These are phyloP conservation scores for Macrocentrus cingulum DNA, from an alignment of 1,140 invertebrate genomes.

Conservation along the genomic window DNA sequence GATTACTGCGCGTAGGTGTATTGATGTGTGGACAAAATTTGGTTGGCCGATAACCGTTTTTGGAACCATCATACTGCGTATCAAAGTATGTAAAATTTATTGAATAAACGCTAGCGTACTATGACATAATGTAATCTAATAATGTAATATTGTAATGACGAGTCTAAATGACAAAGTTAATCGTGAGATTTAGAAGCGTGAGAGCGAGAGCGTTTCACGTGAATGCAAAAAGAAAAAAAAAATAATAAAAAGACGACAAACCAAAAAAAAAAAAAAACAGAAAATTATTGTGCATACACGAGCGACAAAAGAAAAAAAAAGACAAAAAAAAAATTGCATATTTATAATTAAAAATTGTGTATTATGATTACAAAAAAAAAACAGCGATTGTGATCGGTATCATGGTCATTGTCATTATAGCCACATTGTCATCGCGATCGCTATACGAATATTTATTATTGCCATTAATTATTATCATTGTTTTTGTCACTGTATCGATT, in stretches of 20 bases:
- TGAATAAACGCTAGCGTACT: conserved; percentile 61
- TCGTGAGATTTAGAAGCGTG: conserved; percentile 56
- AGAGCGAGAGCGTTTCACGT: conserved; percentile 51
- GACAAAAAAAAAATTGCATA: conserved; percentile 45
- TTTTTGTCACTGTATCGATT: conserved; percentile 38
- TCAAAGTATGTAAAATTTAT: conserved; percentile 62
- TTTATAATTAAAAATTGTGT: conserved; percentile 54
- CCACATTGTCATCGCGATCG: conserved; percentile 41
- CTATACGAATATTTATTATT: conserved; percentile 43
- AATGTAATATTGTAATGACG: conserved; percentile 62
- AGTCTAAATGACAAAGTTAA: conserved; percentile 60
- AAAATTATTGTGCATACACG: conserved; percentile 59
- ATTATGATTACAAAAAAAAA: conserved; percentile 45
- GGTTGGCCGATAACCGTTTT: conserved; percentile 61
- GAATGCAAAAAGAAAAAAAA: conserved; percentile 38
- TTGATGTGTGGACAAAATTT: conserved; percentile 62
- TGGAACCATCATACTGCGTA: conserved; percentile 61
- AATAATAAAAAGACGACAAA: conserved; percentile 31
- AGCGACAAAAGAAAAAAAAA: conserved; percentile 50
- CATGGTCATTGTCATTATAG: conserved; percentile 44
- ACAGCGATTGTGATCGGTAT: conserved; percentile 46
- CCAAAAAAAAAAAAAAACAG: conserved; percentile 36
- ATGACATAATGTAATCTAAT: conserved; percentile 61
- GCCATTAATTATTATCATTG: conserved; percentile 35
- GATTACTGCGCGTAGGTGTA: conserved; percentile 61